A percentile compares a stretch with the other conserved stretches of the same genome.
Conservation (phyloP, 2,113 vertebrate genomes). For the Candoia aspera region DNA sequence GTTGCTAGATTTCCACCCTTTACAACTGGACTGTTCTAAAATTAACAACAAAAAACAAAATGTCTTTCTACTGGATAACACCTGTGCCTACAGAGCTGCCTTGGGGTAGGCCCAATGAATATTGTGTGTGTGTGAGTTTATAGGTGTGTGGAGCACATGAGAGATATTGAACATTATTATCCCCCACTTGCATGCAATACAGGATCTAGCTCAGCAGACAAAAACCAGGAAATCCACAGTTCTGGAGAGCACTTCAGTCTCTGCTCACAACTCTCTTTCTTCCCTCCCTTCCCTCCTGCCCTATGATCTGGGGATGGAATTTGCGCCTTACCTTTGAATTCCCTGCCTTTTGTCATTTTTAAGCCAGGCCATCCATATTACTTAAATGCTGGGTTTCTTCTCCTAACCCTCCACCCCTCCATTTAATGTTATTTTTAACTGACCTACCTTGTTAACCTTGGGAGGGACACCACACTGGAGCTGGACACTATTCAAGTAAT, state of each 20-base stretch:
- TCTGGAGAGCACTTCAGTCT: not conserved
- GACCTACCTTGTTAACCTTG: constrained; percentile 59
- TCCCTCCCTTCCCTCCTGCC: not conserved
- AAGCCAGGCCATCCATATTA: constrained; percentile 21
- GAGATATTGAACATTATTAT: not conserved
- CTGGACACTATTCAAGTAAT: constrained; percentile 54
- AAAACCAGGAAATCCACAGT: constrained; percentile 9
- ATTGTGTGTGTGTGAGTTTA: not conserved
- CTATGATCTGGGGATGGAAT: constrained; percentile 1
- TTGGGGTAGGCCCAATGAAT: not conserved
- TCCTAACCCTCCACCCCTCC: not conserved
- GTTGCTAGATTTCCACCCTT: not conserved
- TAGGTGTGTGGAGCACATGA: not conserved
- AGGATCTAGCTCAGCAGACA: not conserved
- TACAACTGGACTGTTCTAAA: not conserved
- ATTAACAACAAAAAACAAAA: not conserved
- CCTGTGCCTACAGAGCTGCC: not conserved
- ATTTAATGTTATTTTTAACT: constrained; percentile 64
- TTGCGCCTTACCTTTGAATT: constrained; percentile 31
- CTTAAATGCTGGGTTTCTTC: constrained; percentile 4
- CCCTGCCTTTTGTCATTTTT: constrained; percentile 45
- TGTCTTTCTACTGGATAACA: constrained; percentile 28
- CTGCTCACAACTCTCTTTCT: not conserved
- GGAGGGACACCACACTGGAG: constrained; percentile 39
- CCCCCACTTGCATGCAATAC: not conserved